Base-by-base conservation (phyloP, 2,888 invertebrate genomes). In the Bugulina stolonifera region DNA sequence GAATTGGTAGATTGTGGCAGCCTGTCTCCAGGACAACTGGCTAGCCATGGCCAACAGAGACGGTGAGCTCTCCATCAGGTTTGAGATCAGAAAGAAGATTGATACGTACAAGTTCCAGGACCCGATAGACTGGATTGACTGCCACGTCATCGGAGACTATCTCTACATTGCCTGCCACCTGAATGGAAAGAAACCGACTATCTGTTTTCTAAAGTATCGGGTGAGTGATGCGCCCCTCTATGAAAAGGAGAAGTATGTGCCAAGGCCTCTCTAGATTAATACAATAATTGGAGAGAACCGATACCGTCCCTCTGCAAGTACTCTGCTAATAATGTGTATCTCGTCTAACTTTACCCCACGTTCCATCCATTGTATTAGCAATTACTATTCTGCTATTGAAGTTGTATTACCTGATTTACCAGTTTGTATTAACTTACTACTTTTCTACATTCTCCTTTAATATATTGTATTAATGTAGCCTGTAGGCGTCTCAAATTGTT, bases 1-100 rank as follows among this genome's bases (percentile, higher is more conserved):
- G n/a, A n/a, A n/a, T 43, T 27, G 3, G 14, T 34, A 64, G 64
- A 64, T 64, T 29, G 64, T 64, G 2, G 64, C 64, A 25, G 64
- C 64, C 32, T 32, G 64, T 32, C 64, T 64, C 10, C 64, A 64
- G 27, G 64, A 64, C 27, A 64, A 64, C 64, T 64, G 64, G 64
- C 64, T 64, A 14, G 64, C 64, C 5, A 64, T 64, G 5, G 64
- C 64, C 2, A 32, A 64, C 32, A 25, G 64, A 64, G 32, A 64
- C 3, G 64, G 64, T 14, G 64, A 64, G 32, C 32, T 64, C 5
- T 3, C 64, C 32, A 64, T 64, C 10, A 2, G 64, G 18, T 64
- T 64, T 34, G 64, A 64, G 32, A 64, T 64, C 22, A 22, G 64
- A 14, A 64, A 64, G 27, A 64, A 64, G 64, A 64, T 64, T 14